Evolutionary conservation across 2,113 vertebrate genomes (phyloP).

Genomic region (Neodon shergylaensis): DNA sequence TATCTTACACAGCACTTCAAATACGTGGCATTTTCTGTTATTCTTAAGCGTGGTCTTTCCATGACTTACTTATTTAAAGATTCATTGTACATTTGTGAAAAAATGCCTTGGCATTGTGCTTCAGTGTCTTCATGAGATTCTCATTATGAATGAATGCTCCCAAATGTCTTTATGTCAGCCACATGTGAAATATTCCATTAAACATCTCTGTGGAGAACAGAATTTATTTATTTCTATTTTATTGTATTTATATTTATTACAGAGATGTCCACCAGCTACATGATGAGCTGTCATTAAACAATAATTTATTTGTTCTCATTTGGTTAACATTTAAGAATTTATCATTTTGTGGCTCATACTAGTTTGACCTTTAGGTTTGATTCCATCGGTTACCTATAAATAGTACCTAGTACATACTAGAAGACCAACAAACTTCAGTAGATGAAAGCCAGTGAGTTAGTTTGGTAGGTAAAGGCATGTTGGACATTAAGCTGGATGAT

Average conservation of each 20-base stretch:
- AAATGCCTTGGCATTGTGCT: constrained; percentile 42
- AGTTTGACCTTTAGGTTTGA: constrained; percentile 32
- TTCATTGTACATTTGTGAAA: constrained; percentile 56
- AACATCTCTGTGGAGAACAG: constrained; percentile 38
- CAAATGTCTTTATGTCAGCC: constrained; percentile 63
- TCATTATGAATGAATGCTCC: constrained; percentile 63
- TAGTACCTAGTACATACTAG: neutral
- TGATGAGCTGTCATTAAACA: constrained; percentile 62
- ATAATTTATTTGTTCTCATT: constrained; percentile 74
- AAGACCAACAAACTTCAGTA: constrained; percentile 19
- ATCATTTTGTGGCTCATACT: constrained; percentile 62
- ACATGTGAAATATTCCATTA: constrained; percentile 63
- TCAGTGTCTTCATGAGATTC: constrained; percentile 69
- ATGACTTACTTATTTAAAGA: constrained; percentile 68
- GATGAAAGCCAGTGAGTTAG: neutral
- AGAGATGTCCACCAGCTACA: constrained; percentile 58
- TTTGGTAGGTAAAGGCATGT: neutral
- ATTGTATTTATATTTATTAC: constrained; percentile 60
- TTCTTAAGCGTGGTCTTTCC: constrained; percentile 55
- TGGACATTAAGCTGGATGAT: neutral
- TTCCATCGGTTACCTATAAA: neutral
- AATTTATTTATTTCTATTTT: constrained; percentile 64
- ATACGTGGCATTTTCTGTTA: constrained; percentile 61
- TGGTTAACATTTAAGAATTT: constrained; percentile 41
- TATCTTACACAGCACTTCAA: constrained; percentile 63